Conservation (phyloP, 1,140 invertebrate species). For the Drosophila virilis region DNA sequence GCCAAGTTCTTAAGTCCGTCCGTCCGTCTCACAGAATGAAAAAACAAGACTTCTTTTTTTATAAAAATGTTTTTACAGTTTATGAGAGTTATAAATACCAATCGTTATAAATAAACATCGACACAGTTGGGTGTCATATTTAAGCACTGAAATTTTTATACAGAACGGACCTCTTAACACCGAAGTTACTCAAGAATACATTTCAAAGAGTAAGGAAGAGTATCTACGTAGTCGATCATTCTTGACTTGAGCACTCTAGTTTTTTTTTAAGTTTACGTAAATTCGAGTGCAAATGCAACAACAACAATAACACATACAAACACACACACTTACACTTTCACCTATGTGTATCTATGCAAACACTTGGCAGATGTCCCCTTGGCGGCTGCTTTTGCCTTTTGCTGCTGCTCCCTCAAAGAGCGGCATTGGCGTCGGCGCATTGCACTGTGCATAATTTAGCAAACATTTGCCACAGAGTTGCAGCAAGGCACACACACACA, state of each 20-base stretch:
- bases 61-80: too few relatives aligned
- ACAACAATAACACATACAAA: constrained; percentile 12
- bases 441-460: constrained; percentile 69
- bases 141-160: too few relatives aligned
- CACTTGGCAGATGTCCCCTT: constrained; percentile 13
- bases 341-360: not conserved
- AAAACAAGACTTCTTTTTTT: too few relatives aligned
- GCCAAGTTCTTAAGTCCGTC: too few relatives aligned
- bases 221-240: not conserved
- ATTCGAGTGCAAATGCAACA: constrained; percentile 49
- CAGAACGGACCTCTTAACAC: too few relatives aligned
- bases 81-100: too few relatives aligned
- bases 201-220: not conserved
- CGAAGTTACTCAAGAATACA: too few relatives aligned
- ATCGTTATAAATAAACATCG: too few relatives aligned
- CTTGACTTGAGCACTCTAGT: not conserved
- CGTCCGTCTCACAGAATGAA: too few relatives aligned
- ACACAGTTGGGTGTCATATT: too few relatives aligned
- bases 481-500: constrained; percentile 31
- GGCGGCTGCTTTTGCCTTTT: not conserved
- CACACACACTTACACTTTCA: not conserved
- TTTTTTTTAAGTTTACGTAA: constrained; percentile 54
- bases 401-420: constrained; percentile 10
- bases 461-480: constrained; percentile 64
- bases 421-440: constrained; percentile 46